Evolutionary conservation across 2,888 invertebrate genomes (phyloP), one percentile per base, ranked within the genome.

Genomic region (Dicyrtoma fusca): DNA sequence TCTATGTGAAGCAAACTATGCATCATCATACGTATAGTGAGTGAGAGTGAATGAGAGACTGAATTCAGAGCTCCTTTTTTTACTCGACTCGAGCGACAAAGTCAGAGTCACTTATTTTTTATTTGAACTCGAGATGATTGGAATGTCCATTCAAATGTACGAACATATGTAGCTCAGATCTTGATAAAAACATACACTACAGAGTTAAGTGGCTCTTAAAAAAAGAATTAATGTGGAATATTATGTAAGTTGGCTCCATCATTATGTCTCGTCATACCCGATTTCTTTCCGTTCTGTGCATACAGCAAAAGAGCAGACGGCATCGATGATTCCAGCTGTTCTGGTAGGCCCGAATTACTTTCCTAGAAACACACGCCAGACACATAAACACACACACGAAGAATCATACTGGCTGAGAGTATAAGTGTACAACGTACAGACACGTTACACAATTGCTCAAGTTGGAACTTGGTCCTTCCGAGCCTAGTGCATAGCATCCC

Each of bases 281-380:
- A 82, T 89, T 91, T 74, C 90, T 87, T 81, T 92, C 92, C 42
- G 90, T 89, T 73, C 90, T 88, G 69, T 90, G 87, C 84, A 92
- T 90, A 83, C 93, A 94, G 83, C 93, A 94, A 82, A 93, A 93
- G 11, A 94, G 84, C 75, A 92, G 84, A 47, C 91, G 87, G 83
- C 92, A 92, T 77, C 94, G 86, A 82, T 91, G 89, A 83, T 93
- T 91, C 94, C 94, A 94, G 82, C 92, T 92, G 82, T 92, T 91
- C 83, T 93, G 92, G 84, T 94, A 94, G 51, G 92, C 92, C 77
- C 92, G 87, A 81, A 92, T 88, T 10, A 94, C 92, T 86, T 93
- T 93, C 82, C 93, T 93, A 84, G 17, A 66, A 70, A 72, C 79
- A 34, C 34, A 34, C 34, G 8, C 34, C n/a, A n/a, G n/a, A 34